These are phyloP conservation scores for Halcyon senegalensis DNA, from an alignment of 2,113 vertebrate genomes.

Conservation along the genomic window DNA sequence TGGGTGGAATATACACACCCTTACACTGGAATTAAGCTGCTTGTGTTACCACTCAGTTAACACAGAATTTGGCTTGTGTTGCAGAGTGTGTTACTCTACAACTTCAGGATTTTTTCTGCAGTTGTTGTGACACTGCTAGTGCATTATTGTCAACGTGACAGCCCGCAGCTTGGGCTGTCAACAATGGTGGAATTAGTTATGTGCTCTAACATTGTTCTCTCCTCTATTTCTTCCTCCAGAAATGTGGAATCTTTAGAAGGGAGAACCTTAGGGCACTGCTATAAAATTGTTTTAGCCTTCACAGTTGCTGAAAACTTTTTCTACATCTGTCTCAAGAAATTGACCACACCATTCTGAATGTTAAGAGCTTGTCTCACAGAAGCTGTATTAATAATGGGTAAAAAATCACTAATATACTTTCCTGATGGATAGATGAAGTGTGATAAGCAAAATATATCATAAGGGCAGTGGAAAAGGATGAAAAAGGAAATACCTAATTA, in stretches of 20 bases:
- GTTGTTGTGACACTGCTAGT: background rate
- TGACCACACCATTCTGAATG: background rate
- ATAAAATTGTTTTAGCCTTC: background rate
- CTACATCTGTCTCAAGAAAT: background rate
- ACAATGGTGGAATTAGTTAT: background rate
- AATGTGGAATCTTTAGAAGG: background rate
- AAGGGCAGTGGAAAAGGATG: background rate
- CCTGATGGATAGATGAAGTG: background rate
- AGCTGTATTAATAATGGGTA: background rate
- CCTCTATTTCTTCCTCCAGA: background rate
- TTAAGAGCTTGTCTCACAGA: background rate
- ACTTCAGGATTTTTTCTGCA: background rate
- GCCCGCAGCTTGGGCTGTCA: background rate
- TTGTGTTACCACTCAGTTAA: background rate
- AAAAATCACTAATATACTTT: background rate
- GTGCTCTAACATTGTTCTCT: background rate
- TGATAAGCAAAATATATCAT: background rate
- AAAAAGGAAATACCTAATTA: background rate
- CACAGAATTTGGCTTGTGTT: background rate
- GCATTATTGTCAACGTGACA: background rate
- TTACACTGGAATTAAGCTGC: background rate
- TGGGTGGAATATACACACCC: background rate
- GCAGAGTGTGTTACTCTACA: background rate
- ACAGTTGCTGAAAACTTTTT: background rate
- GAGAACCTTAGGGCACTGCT: background rate